Evolutionary conservation across 2,113 vertebrate species (phyloP), one percentile per base, ranked within the genome.

Genomic region (Atrichornis clamosus): DNA sequence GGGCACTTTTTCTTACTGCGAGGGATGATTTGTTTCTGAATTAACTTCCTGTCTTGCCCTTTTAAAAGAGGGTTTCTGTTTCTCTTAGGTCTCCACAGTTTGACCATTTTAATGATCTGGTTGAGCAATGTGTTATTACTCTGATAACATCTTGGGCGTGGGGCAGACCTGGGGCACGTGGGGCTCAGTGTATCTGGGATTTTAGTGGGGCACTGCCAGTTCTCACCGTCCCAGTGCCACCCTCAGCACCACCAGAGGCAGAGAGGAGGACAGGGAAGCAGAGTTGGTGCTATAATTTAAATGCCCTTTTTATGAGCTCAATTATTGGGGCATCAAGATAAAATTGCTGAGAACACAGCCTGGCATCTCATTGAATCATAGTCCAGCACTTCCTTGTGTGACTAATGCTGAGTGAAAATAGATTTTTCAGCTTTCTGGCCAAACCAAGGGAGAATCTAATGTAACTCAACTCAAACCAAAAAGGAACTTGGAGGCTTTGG

Each of bases 1-100:
- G 83, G 82, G 88, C 83, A 50, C 91, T 79, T 89, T 70, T 95
- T 84, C 96, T 82, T 96, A 93, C 79, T 95, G 90, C 92, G 92
- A 76, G 87, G 93, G 74, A 89, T 94, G 79, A 88, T 85, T 95
- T 96, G 84, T 93, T 93, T 72, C 88, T 77, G 85, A 92, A 96
- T 94, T 84, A 77, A 94, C 85, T 93, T 96, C 92, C 93, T 96
- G 37, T 95, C 79, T 94, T 97, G 28, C 60, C 68, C 44, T 44
- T 56, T 67, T 92, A 63, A 59, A 89, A 90, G 83, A 60, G 64
- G 19, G 35, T 80, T 94, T 95, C 52, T 96, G 72, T 96, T 96
- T 86, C 93, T 96, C 82, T 81, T 81, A 49, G 78, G 85, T 84
- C 88, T 73, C 79, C 83, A 60, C 72, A 62, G 70, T 53, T 79